Conservation (phyloP, 2,888 invertebrate genomes). For the Polyommatus iphigenia region DNA sequence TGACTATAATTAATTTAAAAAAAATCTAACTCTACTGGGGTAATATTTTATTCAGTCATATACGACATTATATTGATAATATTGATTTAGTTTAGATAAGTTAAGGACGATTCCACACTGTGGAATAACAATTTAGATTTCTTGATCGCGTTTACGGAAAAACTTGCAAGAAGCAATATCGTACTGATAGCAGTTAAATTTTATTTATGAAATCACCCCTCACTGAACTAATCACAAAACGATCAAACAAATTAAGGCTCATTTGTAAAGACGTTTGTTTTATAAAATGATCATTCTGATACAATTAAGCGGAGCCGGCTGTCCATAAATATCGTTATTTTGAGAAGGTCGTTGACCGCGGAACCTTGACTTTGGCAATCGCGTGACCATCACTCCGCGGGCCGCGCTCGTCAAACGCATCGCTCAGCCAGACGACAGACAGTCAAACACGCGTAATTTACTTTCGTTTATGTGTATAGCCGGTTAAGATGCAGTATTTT, state of each 20-base stretch:
- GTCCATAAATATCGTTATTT: constrained; percentile 20
- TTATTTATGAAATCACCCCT: neutral
- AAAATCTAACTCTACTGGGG: no score
- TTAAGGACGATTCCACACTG: neutral
- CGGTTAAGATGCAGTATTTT: neutral
- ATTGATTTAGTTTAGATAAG: neutral
- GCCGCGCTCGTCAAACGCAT: constrained; percentile 28
- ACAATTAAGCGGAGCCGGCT: neutral
- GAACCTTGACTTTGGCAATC: constrained; percentile 41
- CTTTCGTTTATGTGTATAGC: constrained; percentile 4
- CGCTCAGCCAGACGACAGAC: neutral
- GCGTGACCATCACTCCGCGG: constrained; percentile 36
- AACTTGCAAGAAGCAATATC: neutral
- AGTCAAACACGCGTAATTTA: constrained; percentile 6
- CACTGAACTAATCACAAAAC: neutral
- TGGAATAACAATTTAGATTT: neutral
- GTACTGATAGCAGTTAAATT: neutral
- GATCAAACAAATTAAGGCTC: neutral
- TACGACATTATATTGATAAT: no score
- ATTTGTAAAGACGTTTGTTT: neutral
- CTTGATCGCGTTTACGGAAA: no score
- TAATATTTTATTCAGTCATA: no score
- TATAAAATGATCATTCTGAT: neutral
- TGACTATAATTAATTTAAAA: no score
- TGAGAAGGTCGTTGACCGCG: constrained; percentile 36